Base-by-base conservation (phyloP, 2,113 vertebrate species). In the Proterorhinus semilunaris region DNA sequence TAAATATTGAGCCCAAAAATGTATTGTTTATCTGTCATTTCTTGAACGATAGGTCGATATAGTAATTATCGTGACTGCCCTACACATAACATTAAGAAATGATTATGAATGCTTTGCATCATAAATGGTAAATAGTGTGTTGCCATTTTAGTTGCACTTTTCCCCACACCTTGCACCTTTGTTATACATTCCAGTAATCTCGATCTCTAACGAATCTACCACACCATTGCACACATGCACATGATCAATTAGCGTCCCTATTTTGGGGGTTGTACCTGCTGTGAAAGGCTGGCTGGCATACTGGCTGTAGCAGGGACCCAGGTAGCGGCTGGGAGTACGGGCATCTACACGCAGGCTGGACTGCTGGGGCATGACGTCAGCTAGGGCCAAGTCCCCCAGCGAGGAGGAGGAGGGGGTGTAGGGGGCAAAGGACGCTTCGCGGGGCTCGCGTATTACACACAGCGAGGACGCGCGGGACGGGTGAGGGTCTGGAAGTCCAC, bases 361-460 rank as follows among this genome's bases (percentile, higher is more conserved):
- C 91, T 94, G 94, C 91, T 94, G 94, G 91, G 93, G 91, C 92
- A 95, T 93, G 91, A 95, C 92, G 90, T 93, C 94, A 90, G 93
- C 93, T 93, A 94, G 90, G 90, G 92, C 90, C 88, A 90, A 93
- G 91, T 93, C 92, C 88, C 92, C 92, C 87, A 93, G 92, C 90
- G 94, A 93, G 78, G 90, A 36, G 27, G 27, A 36, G 27, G 27
- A 92, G 89, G 94, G 94, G 89, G 94, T 95, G 94, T 93, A 95
- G 90, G 94, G 95, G 89, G 95, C 94, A 94, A 95, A 93, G 87
- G 94, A 95, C 75, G 93, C 94, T 94, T 94, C 94, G 90, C 94
- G 93, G 89, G 95, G 94, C 93, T 95, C 94, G 90, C 92, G 93
- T 93, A 95, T 95, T 93, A 94, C 92, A 92, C 93, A 94, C 92